Conservation (phyloP, 2,888 invertebrate species). For the Ectobius pallidus region DNA sequence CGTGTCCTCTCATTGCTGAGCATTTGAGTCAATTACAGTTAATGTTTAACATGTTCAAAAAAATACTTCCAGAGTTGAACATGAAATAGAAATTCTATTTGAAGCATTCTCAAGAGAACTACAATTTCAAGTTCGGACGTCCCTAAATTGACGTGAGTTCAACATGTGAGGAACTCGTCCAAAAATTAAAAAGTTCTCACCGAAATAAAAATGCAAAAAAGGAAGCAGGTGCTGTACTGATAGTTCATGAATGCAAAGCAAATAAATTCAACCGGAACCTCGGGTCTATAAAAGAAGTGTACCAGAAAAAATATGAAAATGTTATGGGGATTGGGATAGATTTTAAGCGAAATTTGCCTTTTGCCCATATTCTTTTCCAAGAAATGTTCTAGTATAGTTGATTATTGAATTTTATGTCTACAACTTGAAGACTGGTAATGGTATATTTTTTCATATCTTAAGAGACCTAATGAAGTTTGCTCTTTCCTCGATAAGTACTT, state of each 20-base stretch:
- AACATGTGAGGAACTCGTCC: background rate
- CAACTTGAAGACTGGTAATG: no score
- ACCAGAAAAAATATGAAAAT: no score
- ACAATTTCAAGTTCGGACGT: conserved; percentile 14
- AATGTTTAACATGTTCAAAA: conserved; percentile 13
- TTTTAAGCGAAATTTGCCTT: no score
- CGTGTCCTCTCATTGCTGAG: conserved; percentile 5
- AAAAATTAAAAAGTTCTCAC: background rate
- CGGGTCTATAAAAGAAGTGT: no score
- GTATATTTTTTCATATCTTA: no score
- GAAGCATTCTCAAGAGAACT: conserved; percentile 14
- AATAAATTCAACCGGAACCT: no score
- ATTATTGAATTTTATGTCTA: no score
- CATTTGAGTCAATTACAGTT: background rate
- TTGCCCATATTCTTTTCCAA: no score
- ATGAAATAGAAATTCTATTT: background rate
- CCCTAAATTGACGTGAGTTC: conserved; percentile 2
- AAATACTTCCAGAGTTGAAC: background rate
- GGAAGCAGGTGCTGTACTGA: conserved; percentile 1
- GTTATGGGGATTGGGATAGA: no score
- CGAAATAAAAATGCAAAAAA: background rate
- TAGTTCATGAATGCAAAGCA: background rate
- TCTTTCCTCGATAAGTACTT: no score
- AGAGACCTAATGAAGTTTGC: no score
- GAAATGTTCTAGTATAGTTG: no score